Evolutionary conservation across 2,113 vertebrate genomes (phyloP), one percentile per base, ranked within the genome.

Genomic region (Paralichthys olivaceus): DNA sequence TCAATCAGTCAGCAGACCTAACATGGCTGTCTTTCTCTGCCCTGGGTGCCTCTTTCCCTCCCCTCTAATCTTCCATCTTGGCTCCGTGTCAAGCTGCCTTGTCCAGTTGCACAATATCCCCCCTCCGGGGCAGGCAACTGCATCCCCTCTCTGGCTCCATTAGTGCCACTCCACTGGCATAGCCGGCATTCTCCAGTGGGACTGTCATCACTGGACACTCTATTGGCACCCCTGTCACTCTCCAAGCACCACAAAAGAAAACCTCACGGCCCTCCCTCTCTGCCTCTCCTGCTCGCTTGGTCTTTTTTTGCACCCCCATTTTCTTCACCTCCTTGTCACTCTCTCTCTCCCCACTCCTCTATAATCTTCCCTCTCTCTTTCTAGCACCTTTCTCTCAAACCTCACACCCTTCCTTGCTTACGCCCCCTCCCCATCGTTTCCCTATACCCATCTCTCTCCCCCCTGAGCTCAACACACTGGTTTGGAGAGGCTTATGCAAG

Each of bases 401-500:
- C 85, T 73, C 67, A 59, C 64, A 72, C 64, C 62, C 68, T 69
- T 80, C 82, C 75, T 81, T 69, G 72, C 79, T 70, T 68, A 37
- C 83, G 22, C 43, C 68, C 58, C 69, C 56, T 28, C 58, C 76
- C 65, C 66, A 43, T 15, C 34, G 69, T n/a, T 76, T 55, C 71
- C 56, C 37, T 65, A 45, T 61, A 32, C 55, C 56, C 68, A 56
- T 73, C 74, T 66, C 75, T 72, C 64, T 61, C 77, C 71, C 75
- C 71, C 72, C 75, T 3, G 20, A 59, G 70, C 75, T 75, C 17
- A 62, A 79, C 84, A 83, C 90, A 87, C 70, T 87, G 86, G 80
- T 84, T 85, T 92, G 81, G 90, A 93, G 91, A 90, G 91, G 88
- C 89, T 93, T 93, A 93, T 75, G 92, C 91, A 93, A 93, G 87